These are phyloP conservation scores for Torymus aiolomorphi DNA, from an alignment of 2,888 invertebrate species.

Conservation along the genomic window DNA sequence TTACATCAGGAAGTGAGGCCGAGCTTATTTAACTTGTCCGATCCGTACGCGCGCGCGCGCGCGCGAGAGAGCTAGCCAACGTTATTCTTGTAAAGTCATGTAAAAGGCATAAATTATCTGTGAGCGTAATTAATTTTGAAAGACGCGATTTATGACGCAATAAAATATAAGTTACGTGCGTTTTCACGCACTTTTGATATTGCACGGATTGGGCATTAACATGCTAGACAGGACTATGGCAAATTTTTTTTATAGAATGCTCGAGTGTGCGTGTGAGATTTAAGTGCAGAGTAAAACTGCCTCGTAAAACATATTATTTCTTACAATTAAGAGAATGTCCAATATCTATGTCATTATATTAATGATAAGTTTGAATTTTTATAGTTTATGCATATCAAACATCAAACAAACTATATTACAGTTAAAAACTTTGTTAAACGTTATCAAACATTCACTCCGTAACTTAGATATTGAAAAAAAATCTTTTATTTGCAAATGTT, in stretches of 20 bases:
- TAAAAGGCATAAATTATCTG: constrained; percentile 38
- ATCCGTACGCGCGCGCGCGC: too few relatives aligned
- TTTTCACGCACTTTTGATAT: constrained; percentile 17
- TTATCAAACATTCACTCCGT: neutral
- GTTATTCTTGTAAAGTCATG: constrained; percentile 20
- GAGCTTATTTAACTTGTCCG: too few relatives aligned
- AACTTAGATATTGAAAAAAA: too few relatives aligned
- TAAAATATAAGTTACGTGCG: constrained; percentile 30
- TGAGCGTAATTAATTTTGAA: constrained; percentile 42
- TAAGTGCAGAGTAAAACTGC: neutral
- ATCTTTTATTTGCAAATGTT: too few relatives aligned
- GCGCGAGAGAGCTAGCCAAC: too few relatives aligned
- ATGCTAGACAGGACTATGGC: neutral
- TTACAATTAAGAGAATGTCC: too few relatives aligned
- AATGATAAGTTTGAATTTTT: too few relatives aligned
- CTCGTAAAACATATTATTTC: neutral
- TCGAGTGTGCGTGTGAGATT: neutral
- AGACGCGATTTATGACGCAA: constrained; percentile 44
- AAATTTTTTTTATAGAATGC: neutral
- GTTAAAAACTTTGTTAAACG: neutral
- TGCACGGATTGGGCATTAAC: neutral
- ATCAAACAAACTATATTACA: too few relatives aligned
- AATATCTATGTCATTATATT: too few relatives aligned
- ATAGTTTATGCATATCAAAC: too few relatives aligned
- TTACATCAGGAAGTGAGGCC: constrained; percentile 22